phyloP scores from a whole-genome alignment of 2,888 invertebrate species.

The Ophioninae sp. region DNA sequence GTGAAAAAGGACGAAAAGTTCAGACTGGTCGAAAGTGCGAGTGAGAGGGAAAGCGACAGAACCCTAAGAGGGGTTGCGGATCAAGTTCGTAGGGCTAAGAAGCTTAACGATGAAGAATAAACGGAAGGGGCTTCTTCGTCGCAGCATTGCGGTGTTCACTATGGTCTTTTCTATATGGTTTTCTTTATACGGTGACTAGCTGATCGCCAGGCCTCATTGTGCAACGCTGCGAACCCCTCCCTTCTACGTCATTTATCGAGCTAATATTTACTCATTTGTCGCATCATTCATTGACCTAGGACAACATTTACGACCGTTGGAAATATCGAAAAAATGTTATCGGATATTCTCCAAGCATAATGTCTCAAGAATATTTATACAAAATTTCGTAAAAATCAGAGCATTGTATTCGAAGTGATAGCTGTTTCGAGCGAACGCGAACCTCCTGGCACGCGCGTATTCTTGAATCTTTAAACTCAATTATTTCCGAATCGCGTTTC shows the following conservation, averaged over 20 bases:
- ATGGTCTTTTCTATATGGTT: constrained; percentile 33
- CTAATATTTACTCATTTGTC: constrained; percentile 74
- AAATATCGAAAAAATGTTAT: no score
- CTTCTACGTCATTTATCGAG: constrained; percentile 53
- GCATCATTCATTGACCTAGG: constrained; percentile 72
- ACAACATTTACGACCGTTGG: no score
- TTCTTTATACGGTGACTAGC: constrained; percentile 9
- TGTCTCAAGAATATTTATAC: no score
- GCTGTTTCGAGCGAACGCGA: no score
- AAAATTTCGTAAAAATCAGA: no score
- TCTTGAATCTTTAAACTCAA: no score
- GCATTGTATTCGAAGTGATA: no score
- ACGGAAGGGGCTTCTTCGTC: constrained; percentile 57
- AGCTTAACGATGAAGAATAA: constrained; percentile 63
- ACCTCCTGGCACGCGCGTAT: no score
- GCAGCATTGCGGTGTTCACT: constrained; percentile 56
- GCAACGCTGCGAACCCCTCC: background rate
- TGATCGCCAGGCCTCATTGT: constrained; percentile 3
- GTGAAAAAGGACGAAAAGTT: constrained; percentile 35
- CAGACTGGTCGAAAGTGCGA: constrained; percentile 23
- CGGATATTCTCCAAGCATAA: no score
- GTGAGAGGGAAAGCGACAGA: constrained; percentile 18
- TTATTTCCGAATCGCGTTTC: no score
- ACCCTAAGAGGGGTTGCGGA: constrained; percentile 25
- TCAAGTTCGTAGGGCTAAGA: constrained; percentile 55